phyloP scores from a whole-genome alignment of 2,797 vertebrate genomes.

The Dermochelys coriacea region DNA sequence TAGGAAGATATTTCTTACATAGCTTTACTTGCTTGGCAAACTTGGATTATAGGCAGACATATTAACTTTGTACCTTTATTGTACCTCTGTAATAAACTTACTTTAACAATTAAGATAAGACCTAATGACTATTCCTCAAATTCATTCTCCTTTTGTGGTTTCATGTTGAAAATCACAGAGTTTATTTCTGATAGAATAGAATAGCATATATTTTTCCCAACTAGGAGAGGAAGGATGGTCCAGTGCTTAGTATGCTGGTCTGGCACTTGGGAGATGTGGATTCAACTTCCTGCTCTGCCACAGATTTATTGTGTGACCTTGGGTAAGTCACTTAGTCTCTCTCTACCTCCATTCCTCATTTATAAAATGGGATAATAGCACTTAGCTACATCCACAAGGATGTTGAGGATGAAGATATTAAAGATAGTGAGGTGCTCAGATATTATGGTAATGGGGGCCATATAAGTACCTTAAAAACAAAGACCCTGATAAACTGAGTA shows the following conservation, averaged over 20 bases:
- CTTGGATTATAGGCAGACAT: rapidly evolving
- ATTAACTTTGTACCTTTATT: background rate
- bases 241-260: background rate
- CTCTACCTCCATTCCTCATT: background rate
- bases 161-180: background rate
- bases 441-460: background rate
- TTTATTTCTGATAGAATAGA: background rate
- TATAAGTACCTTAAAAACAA: background rate
- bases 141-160: background rate
- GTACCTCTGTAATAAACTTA: background rate
- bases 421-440: background rate
- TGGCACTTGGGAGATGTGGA: background rate
- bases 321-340: background rate
- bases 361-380: background rate
- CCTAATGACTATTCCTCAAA: background rate
- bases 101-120: background rate
- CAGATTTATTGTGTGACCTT: background rate
- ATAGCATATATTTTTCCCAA: background rate
- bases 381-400: background rate
- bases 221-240: background rate
- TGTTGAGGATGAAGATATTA: background rate
- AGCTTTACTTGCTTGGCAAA: background rate
- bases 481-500: background rate
- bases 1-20: background rate
- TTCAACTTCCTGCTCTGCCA: background rate